Base-by-base conservation (phyloP, 2,797 vertebrate genomes). In the Crax fasciolata region DNA sequence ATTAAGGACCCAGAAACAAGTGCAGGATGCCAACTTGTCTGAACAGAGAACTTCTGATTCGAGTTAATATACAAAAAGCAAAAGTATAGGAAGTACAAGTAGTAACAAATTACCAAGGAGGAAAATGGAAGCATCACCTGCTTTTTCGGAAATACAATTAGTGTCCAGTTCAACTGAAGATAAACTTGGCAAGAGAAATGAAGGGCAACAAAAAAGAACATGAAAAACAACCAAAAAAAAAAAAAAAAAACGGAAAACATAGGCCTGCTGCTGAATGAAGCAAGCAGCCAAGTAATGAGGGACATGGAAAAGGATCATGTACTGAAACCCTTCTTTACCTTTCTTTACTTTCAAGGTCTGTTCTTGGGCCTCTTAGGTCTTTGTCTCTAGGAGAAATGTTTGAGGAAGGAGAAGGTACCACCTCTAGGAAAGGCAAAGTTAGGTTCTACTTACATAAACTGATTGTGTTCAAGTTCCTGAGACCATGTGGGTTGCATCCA, bases 391-490 rank as follows among this genome's bases (percentile, higher is more conserved):
- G 77, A 57, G 4, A 16, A 43, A 81, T 25, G 3, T 75, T 55
- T 51, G 10, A 13, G 46, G 27, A 28, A 76, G 16, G 24, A 55
- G 13, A 78, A 43, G 30, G 18, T 61, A 41, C 7, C 5, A 65
- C 10, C 6, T 28, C 3, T 25, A 57, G 17, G 18, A 5, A 84
- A 44, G 61, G 11, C 30, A 11, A 30, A 16, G 13, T 35, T 67
- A 67, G 10, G 11, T 76, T 86, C 59, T 81, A 17, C 43, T 46
- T 41, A 48, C 51, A 23, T 51, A 68, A 28, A 17, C 27, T 1
- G 1, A 11, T 81, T 25, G 14, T 1, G 1, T 73, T 54, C 24
- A 43, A 2, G 3, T 51, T 70, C 3, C 43, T 62, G 38, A 3
- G 13, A 70, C 23, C 13, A 32, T 1, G 0, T 8, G 11, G 7